Percentiles rank a stretch among this genome's conserved stretches.
phyloP scores from a whole-genome alignment of 2,113 vertebrate genomes.

The Pseudopodoces humilis region DNA sequence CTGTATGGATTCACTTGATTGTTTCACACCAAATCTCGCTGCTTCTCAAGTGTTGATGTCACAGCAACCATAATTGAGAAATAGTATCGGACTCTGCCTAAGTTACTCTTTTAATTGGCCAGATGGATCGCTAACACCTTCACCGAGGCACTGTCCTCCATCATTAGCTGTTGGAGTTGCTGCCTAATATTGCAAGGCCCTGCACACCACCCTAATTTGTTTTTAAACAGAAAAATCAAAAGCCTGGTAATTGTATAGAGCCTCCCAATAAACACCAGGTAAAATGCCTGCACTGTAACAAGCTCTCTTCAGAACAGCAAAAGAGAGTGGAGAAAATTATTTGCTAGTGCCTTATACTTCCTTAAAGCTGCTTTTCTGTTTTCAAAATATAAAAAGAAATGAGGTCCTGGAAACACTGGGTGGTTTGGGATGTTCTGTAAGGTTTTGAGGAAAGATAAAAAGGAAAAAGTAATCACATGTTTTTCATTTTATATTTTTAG shows the following conservation, averaged over 20 bases:
- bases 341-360: slow-evolving; percentile 37
- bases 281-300: slow-evolving; percentile 33
- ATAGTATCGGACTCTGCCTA: neutral
- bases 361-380: slow-evolving; percentile 65
- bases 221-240: slow-evolving; percentile 62
- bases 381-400: slow-evolving; percentile 61
- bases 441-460: slow-evolving; percentile 24
- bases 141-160: neutral
- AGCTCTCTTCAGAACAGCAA: slow-evolving; percentile 31
- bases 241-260: slow-evolving; percentile 40
- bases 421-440: slow-evolving; percentile 52
- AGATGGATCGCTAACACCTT: neutral
- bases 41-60: neutral
- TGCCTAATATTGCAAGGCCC: neutral
- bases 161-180: slow-evolving; percentile 22
- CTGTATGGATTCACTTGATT: neutral
- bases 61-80: slow-evolving; percentile 37
- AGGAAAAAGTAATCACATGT: neutral
- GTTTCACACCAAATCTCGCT: neutral
- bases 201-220: slow-evolving; percentile 36
- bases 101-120: slow-evolving; percentile 36
- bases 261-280: slow-evolving; percentile 45
- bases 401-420: slow-evolving; percentile 5
- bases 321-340: slow-evolving; percentile 28
- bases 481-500: slow-evolving; percentile 25